Evolutionary conservation across 2,888 invertebrate species (phyloP).

Genomic region (Margaritifera margaritifera): DNA sequence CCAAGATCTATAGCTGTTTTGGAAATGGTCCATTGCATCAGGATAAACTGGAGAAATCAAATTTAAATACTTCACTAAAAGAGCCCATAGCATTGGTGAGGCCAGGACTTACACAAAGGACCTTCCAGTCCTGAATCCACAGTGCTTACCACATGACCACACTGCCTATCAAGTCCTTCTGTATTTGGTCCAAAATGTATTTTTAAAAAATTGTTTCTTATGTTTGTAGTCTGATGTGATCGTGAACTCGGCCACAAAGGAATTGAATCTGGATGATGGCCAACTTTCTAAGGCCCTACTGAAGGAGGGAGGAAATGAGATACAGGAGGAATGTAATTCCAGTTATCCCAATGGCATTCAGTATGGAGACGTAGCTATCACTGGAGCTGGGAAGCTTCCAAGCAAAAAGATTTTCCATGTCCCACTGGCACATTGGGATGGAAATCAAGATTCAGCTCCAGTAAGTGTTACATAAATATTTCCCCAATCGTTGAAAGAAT

Average conservation of each 20-base stretch:
- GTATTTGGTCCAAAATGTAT: too few relatives aligned
- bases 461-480: too few relatives aligned
- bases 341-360: slow-evolving; percentile 42
- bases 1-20: too few relatives aligned
- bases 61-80: too few relatives aligned
- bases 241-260: slow-evolving; percentile 54
- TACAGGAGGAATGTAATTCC: slow-evolving; percentile 44
- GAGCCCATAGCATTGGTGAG: too few relatives aligned
- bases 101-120: too few relatives aligned
- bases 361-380: slow-evolving; percentile 46
- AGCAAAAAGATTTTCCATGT: slow-evolving; percentile 47
- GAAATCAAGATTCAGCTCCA: not conserved
- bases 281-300: slow-evolving; percentile 48
- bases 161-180: too few relatives aligned
- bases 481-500: too few relatives aligned
- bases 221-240: slow-evolving; percentile 57
- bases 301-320: slow-evolving; percentile 35
- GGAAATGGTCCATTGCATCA: too few relatives aligned
- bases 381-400: slow-evolving; percentile 41
- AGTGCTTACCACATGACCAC: too few relatives aligned
- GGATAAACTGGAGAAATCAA: too few relatives aligned
- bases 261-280: slow-evolving; percentile 48
- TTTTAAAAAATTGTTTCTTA: not conserved
- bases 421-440: slow-evolving; percentile 39
- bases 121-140: too few relatives aligned